Evolutionary conservation across 2,797 vertebrate genomes (phyloP).

Genomic region (Percopsis omiscomaycus): DNA sequence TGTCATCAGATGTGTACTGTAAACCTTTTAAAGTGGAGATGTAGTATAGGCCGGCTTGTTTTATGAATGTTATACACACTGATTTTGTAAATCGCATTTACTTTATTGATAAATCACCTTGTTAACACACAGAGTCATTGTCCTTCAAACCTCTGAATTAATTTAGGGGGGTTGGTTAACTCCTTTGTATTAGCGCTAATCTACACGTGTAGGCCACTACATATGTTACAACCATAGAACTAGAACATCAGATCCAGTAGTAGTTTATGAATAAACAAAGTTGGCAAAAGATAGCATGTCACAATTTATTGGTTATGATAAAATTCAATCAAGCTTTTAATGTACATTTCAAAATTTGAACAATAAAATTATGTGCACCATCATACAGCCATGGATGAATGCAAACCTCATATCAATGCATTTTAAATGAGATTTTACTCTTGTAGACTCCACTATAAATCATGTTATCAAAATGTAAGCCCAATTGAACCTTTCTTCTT

Average conservation of each 20-base stretch:
- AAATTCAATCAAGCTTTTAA: neutral
- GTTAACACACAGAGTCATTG: constrained; percentile 35
- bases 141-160: constrained; percentile 60
- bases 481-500: neutral
- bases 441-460: neutral
- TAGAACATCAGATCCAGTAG: neutral
- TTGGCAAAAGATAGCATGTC: neutral
- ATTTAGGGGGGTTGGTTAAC: constrained; percentile 70
- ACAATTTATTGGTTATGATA: neutral
- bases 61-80: too few relatives aligned
- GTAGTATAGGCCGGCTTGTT: too few relatives aligned
- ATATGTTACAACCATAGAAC: constrained; percentile 61
- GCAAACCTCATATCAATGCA: too few relatives aligned
- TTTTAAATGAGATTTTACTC: neutral
- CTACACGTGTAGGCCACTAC: constrained; percentile 46
- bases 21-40: too few relatives aligned
- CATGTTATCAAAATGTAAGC: too few relatives aligned
- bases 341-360: neutral
- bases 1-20: too few relatives aligned
- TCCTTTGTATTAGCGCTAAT: constrained; percentile 71
- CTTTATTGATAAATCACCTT: constrained; percentile 29
- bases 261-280: too few relatives aligned
- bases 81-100: constrained; percentile 26
- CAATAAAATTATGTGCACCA: neutral
- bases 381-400: neutral